Percentiles rank a stretch among this genome's conserved stretches.
Evolutionary conservation across 2,113 vertebrate genomes (phyloP).

Genomic region (Nothoprocta pentlandii): DNA sequence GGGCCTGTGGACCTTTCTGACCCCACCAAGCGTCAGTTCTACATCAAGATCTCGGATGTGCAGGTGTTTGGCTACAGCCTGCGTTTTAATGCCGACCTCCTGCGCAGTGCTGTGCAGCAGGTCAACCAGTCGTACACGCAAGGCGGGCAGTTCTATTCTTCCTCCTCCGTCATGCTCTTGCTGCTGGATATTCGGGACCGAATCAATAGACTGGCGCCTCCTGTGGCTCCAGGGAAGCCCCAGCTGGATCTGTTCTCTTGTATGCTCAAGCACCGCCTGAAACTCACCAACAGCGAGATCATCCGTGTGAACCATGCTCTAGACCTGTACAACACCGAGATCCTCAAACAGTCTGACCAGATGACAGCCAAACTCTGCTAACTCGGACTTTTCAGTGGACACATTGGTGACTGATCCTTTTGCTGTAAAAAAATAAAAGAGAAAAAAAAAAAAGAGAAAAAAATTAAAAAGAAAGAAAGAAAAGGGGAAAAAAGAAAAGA

Average conservation of each 20-base stretch:
- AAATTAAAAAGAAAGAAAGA: conserved; percentile 45
- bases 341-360: conserved; percentile 98
- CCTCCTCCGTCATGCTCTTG: conserved; percentile 97
- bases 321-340: conserved; percentile 99
- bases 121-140: conserved; percentile 99
- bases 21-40: conserved; percentile 96
- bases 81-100: conserved; percentile 94
- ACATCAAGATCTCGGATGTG: conserved; percentile 98
- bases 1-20: conserved; percentile 97
- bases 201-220: conserved; percentile 96
- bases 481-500: conserved; percentile 1
- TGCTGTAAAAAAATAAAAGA: conserved; percentile 73
- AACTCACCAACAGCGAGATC: conserved; percentile 98
- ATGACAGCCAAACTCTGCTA: conserved; percentile 99
- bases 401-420: conserved; percentile 72
- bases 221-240: conserved; percentile 93
- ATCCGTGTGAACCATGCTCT: conserved; percentile 97
- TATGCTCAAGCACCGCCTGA: conserved; percentile 99
- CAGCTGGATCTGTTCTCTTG: conserved; percentile 99
- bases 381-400: conserved; percentile 75
- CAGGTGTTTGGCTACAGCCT: conserved; percentile 98
- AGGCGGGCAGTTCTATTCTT: conserved; percentile 96
- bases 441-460: conserved; percentile 12
- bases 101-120: conserved; percentile 97
- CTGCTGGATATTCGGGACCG: conserved; percentile 98